phyloP scores from a whole-genome alignment of 2,888 invertebrate genomes.

The Pterostichus madidus region DNA sequence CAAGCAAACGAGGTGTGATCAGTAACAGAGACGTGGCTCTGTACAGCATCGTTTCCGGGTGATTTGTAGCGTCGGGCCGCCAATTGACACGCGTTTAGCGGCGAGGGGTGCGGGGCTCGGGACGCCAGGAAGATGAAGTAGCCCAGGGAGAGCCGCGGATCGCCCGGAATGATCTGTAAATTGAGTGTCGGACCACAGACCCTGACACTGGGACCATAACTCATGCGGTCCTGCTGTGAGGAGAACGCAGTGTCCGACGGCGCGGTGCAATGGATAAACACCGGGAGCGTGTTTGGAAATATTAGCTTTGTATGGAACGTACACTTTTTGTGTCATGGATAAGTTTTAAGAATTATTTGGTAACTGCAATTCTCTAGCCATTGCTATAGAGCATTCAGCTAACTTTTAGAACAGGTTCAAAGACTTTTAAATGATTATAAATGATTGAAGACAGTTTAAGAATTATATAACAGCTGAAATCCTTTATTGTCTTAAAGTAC shows the following conservation, averaged over 20 bases:
- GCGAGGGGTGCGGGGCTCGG: slow-evolving; percentile 66
- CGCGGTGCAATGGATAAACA: neutral
- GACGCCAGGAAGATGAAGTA: slow-evolving; percentile 77
- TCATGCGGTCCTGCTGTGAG: slow-evolving; percentile 76
- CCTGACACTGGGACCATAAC: slow-evolving; percentile 76
- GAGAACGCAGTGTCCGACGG: slow-evolving; percentile 47
- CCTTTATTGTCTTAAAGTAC: too few species aligned
- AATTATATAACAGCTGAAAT: too few species aligned
- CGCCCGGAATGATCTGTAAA: slow-evolving; percentile 81
- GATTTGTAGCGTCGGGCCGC: slow-evolving; percentile 32
- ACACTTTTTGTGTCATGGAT: too few species aligned
- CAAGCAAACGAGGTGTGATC: slow-evolving; percentile 47
- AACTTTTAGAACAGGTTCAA: too few species aligned
- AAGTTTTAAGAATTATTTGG: too few species aligned
- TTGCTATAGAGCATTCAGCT: too few species aligned
- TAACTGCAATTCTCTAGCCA: too few species aligned
- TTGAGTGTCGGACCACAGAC: slow-evolving; percentile 79
- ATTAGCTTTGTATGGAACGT: too few species aligned
- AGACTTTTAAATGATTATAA: too few species aligned
- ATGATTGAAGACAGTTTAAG: too few species aligned
- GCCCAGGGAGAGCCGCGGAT: slow-evolving; percentile 76
- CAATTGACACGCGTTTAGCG: slow-evolving; percentile 58
- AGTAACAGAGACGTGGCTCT: neutral
- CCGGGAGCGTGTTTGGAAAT: too few species aligned
- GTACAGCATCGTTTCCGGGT: slow-evolving; percentile 17